These are phyloP conservation scores for Actinia tenebrosa DNA, from an alignment of 64 coral and sea anemone species.

Conservation along the genomic window DNA sequence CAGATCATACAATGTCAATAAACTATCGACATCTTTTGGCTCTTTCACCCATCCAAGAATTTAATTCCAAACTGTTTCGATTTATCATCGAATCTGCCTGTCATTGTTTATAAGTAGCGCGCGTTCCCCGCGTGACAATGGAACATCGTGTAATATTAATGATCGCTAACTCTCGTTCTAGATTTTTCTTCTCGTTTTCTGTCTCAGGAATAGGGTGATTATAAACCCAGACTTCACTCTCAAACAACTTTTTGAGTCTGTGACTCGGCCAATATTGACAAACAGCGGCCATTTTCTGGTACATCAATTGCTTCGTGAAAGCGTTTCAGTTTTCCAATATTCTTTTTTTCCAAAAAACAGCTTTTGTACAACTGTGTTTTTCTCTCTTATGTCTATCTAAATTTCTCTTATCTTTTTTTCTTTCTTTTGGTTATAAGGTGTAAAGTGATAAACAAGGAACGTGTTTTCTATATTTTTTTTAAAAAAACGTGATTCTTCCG, in stretches of 20 bases:
- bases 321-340: not conserved
- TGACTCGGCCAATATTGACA: not conserved
- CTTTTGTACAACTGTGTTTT: too few species aligned
- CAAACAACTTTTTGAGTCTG: conserved; percentile 3
- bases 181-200: not conserved
- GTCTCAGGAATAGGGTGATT: not conserved
- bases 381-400: not conserved
- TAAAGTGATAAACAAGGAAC: not conserved
- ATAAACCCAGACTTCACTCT: not conserved
- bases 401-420: not conserved
- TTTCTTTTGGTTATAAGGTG: not conserved
- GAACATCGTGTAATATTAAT: not conserved
- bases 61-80: not conserved
- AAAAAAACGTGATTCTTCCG: not conserved
- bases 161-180: not conserved
- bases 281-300: not conserved
- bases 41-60: not conserved
- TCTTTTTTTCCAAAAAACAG: too few species aligned
- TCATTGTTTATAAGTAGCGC: not conserved
- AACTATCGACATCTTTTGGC: not conserved
- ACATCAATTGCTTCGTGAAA: not conserved
- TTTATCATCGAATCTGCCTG: not conserved
- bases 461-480: not conserved
- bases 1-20: conserved; percentile 2
- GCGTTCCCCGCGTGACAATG: not conserved